phyloP scores from a whole-genome alignment of 2,113 vertebrate species.

The Brachionichthys hirsutus region DNA sequence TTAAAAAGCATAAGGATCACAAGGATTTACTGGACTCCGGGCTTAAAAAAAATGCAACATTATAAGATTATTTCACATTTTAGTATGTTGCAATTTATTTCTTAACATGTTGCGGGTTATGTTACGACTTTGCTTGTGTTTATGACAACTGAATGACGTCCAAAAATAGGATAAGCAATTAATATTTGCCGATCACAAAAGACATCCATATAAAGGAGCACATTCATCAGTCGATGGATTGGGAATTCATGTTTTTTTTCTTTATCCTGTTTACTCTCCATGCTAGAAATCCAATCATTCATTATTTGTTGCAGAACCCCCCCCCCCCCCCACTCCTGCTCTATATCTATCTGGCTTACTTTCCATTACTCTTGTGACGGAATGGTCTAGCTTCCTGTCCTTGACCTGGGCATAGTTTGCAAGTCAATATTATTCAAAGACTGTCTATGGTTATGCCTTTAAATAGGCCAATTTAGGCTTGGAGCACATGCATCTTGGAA shows the following conservation, averaged over 20 bases:
- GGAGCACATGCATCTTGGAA: conserved; percentile 80
- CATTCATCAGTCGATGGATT: conserved; percentile 13
- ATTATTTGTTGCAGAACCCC: conserved; percentile 27
- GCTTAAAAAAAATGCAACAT: not conserved
- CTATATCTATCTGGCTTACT: conserved; percentile 52
- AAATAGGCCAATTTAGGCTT: conserved; percentile 81
- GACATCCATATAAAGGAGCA: not conserved
- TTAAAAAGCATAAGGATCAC: not conserved
- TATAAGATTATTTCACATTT: not conserved
- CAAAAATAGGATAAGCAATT: not conserved
- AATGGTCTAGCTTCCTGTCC: conserved; percentile 54
- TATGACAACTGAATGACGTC: no score
- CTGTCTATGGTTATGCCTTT: conserved; percentile 79
- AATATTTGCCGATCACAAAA: not conserved
- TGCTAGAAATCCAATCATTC: no score
- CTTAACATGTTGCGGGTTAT: not conserved
- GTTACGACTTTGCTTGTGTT: not conserved
- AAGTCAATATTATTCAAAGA: conserved; percentile 80
- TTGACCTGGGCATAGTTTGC: conserved; percentile 74
- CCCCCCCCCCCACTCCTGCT: conserved; percentile 38
- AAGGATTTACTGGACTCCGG: not conserved
- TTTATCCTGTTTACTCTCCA: no score
- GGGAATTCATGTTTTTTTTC: no score
- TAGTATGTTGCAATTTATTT: not conserved
- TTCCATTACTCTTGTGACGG: conserved; percentile 63